These are phyloP conservation scores for Oscheius myriophilus DNA, from an alignment of 2,888 invertebrate species.

Conservation along the genomic window DNA sequence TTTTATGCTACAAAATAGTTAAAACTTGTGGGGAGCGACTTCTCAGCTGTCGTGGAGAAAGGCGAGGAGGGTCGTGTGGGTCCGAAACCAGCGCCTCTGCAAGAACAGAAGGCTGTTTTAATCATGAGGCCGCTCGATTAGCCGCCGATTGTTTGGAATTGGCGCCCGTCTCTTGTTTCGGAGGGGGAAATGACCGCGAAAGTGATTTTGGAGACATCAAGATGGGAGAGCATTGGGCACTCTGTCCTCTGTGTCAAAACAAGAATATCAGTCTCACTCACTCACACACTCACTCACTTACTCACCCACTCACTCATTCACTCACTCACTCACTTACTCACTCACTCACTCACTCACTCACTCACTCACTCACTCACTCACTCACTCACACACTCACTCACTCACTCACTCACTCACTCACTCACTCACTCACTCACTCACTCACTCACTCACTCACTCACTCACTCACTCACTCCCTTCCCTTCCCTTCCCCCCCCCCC, in stretches of 20 bases:
- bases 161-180: conserved; percentile 15
- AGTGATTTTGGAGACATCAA: neutral
- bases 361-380: no score
- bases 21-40: conserved; percentile 9
- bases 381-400: no score
- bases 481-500: conserved; percentile 9
- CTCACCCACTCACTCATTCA: no score
- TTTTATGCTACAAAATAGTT: neutral
- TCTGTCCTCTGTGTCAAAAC: conserved; percentile 13
- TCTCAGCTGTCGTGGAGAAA: neutral
- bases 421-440: no score
- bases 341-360: no score
- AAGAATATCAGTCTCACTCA: conserved; percentile 2
- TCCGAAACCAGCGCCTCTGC: conserved; percentile 23
- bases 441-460: no score
- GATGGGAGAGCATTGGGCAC: conserved; percentile 1
- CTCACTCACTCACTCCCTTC: conserved; percentile 9
- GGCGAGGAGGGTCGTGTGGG: neutral
- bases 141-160: conserved; percentile 23
- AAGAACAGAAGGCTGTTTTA: conserved; percentile 21
- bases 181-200: conserved; percentile 18
- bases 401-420: no score
- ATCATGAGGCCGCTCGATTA: conserved; percentile 28
- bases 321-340: no score
- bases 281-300: no score